phyloP scores from a whole-genome alignment of 53 echinoderm and acorn worm species.

The Temnopleurus reevesii region DNA sequence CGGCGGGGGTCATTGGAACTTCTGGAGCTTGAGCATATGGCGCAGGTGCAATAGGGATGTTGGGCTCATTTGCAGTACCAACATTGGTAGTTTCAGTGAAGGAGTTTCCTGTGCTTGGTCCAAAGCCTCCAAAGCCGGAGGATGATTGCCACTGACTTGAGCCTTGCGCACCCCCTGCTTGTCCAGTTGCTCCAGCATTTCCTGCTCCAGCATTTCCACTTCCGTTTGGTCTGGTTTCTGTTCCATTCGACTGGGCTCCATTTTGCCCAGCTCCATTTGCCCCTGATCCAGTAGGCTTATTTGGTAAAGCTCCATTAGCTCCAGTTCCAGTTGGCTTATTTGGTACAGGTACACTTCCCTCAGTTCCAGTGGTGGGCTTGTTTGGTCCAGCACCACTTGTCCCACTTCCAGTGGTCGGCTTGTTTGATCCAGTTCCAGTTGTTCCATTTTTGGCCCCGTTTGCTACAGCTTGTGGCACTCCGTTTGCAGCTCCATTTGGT shows the following conservation, averaged over 20 bases:
- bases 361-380: too few relatives aligned
- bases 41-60: slow-evolving; percentile 19
- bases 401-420: too few relatives aligned
- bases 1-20: background rate
- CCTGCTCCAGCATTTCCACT: background rate
- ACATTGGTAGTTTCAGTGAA: background rate
- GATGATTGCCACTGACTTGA: background rate
- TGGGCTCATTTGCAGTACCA: slow-evolving; percentile 6
- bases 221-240: background rate
- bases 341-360: too few relatives aligned
- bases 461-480: background rate
- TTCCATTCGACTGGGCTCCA: background rate
- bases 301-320: background rate
- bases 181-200: background rate
- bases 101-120: slow-evolving; percentile 9
- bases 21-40: background rate
- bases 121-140: background rate
- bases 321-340: background rate
- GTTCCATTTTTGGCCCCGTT: background rate
- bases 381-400: too few relatives aligned
- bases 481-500: background rate
- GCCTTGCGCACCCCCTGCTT: background rate
- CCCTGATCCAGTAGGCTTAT: background rate
- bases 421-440: background rate
- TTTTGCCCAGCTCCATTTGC: background rate